Evolutionary conservation across 2,797 vertebrate species (phyloP).

Genomic region (Girardinus metallicus): DNA sequence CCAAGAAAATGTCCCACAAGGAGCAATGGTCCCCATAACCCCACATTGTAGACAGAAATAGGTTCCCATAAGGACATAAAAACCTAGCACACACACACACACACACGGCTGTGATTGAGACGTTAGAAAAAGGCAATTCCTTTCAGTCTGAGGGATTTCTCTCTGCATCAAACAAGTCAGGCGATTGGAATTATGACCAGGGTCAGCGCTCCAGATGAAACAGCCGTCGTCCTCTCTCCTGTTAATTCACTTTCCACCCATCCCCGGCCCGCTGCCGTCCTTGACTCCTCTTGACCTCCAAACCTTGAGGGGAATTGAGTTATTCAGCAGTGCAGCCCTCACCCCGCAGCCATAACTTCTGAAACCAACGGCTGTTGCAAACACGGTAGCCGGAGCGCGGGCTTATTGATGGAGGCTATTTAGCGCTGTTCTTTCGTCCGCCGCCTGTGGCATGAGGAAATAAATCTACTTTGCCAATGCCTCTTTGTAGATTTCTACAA

Average conservation of each 20-base stretch:
- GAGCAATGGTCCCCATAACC: no score
- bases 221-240: conserved; percentile 39
- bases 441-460: conserved; percentile 49
- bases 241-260: conserved; percentile 68
- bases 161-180: conserved; percentile 78
- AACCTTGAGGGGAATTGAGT: conserved; percentile 72
- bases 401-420: conserved; percentile 77
- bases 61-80: no score
- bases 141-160: conserved; percentile 71
- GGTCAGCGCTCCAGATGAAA: conserved; percentile 76
- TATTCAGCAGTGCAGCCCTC: conserved; percentile 65
- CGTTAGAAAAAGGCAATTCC: conserved; percentile 59
- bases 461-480: conserved; percentile 68
- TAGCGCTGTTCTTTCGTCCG: conserved; percentile 66
- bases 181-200: conserved; percentile 74
- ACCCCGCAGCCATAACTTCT: conserved; percentile 64
- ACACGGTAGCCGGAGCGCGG: conserved; percentile 43
- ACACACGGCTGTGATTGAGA: conserved; percentile 26
- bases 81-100: conserved; percentile 22
- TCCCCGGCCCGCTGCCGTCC: conserved; percentile 50
- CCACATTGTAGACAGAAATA: no score
- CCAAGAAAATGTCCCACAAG: no score
- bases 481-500: conserved; percentile 48
- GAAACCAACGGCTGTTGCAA: conserved; percentile 51
- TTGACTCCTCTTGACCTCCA: conserved; percentile 76